These are phyloP conservation scores for Zoanthus sociatus DNA, from an alignment of 92 coral and sea anemone species.

Conservation along the genomic window DNA sequence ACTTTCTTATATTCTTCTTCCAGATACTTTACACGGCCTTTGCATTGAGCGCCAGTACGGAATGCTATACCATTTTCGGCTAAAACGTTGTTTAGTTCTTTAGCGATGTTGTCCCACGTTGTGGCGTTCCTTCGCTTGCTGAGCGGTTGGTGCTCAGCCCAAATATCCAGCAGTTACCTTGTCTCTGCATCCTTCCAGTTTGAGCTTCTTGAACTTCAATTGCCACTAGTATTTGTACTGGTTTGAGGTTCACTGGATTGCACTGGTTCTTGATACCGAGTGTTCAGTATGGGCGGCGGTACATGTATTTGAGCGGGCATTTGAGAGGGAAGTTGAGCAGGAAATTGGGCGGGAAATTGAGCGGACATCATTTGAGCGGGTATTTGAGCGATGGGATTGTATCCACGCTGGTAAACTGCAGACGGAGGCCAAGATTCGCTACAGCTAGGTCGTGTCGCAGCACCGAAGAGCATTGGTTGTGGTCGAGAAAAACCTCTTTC, in stretches of 20 bases:
- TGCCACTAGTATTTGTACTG: constrained; percentile 29
- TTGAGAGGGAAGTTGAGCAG: too few species aligned
- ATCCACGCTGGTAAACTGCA: constrained; percentile 31
- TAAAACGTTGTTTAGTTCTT: constrained; percentile 53
- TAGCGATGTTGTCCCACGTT: constrained; percentile 63
- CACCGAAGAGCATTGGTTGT: constrained; percentile 33
- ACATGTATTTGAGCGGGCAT: constrained; percentile 11
- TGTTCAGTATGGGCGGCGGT: constrained; percentile 17
- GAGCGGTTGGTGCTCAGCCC: constrained; percentile 38
- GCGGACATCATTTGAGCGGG: constrained; percentile 15
- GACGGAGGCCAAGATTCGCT: constrained; percentile 37
- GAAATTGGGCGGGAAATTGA: constrained; percentile 14
- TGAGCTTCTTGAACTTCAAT: constrained; percentile 19
- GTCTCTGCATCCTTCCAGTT: constrained; percentile 29
- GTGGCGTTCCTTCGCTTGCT: constrained; percentile 64
- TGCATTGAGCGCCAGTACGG: constrained; percentile 73
- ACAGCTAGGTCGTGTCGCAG: constrained; percentile 20
- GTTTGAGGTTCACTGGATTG: constrained; percentile 13
- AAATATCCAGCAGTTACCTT: constrained; percentile 21
- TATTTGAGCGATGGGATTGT: constrained; percentile 21
- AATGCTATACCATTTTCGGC: constrained; percentile 56
- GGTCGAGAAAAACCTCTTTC: constrained; percentile 29
- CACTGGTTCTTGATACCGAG: constrained; percentile 35
- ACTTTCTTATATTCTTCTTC: constrained; percentile 67
- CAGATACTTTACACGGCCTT: constrained; percentile 56